Base-by-base conservation (phyloP, 2,888 invertebrate species). In the Drosophila lutescens region DNA sequence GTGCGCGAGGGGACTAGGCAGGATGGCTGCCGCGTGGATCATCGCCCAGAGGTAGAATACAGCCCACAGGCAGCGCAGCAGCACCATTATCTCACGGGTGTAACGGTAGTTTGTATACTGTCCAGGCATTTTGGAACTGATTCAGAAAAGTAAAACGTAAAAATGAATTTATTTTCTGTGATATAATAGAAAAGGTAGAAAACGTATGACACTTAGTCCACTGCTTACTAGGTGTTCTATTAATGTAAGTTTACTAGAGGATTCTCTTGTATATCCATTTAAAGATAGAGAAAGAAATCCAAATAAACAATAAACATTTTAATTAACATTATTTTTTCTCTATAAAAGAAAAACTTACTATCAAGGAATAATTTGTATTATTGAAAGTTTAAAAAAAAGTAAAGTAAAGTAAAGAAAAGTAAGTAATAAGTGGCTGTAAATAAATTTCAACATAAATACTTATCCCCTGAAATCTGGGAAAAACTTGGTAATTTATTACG, bases 401-500 rank as follows among this genome's bases (percentile, higher is more conserved):
- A 4, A 17, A 17, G 9, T 17, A 17, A 17, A 17, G 10, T 43
- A 20, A 49, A 17, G 17, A 32, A 17, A 49, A 12, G 1, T 4
- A 30, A 47, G 10, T 5, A 2, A 6, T 7, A 15, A 9, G 9
- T 23, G 9, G 9, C 34, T 32, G 12, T 12, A 50, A 56, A 12
- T 23, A 30, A 30, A 10, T 15, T 15, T 30, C 15, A 47, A 46
- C n/a, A n/a, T 10, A 26, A 26, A 26, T 38, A 15, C 23, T 36
- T 57, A 50, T 57, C 54, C 17, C 6, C 15, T 17, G 13, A 54
- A 54, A 30, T 58, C 38, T 58, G n/a, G 17, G 17, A 9, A 12
- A 10, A 58, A n/a, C 30, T 58, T 55, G 30, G 8, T 56, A 23
- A 56, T 56, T 56, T 56, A 57, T 57, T 26, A 23, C 20, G 17